Conservation (phyloP, 2,113 vertebrate species). For the Pangasianodon gigas region DNA sequence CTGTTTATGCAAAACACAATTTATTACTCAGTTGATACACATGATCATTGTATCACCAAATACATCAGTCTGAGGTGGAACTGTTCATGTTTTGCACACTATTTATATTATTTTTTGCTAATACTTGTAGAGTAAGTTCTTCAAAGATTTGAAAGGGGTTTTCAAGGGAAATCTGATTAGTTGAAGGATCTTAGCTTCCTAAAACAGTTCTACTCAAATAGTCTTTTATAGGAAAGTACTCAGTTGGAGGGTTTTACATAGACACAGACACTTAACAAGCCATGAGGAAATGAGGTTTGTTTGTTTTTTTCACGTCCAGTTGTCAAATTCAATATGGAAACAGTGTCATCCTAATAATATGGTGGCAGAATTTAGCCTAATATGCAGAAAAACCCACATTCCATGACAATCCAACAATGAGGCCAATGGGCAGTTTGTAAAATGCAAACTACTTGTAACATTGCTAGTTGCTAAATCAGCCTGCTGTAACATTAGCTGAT, state of each 20-base stretch:
- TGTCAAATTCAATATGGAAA: background rate
- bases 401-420: background rate
- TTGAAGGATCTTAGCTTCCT: background rate
- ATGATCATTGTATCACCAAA: background rate
- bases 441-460: background rate
- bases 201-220: background rate
- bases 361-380: background rate
- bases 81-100: background rate
- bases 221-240: background rate
- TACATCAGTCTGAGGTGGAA: background rate
- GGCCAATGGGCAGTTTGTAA: background rate
- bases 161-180: background rate
- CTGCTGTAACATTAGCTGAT: background rate
- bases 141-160: background rate
- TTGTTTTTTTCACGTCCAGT: background rate
- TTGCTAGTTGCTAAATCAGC: background rate
- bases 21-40: background rate
- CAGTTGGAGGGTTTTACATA: background rate
- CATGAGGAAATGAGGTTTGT: background rate
- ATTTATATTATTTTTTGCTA: background rate
- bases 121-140: background rate
- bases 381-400: background rate
- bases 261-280: background rate
- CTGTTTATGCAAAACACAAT: background rate
- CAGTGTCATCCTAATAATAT: background rate